phyloP scores from a whole-genome alignment of 2,888 invertebrate species.

The Volucella inanis region DNA sequence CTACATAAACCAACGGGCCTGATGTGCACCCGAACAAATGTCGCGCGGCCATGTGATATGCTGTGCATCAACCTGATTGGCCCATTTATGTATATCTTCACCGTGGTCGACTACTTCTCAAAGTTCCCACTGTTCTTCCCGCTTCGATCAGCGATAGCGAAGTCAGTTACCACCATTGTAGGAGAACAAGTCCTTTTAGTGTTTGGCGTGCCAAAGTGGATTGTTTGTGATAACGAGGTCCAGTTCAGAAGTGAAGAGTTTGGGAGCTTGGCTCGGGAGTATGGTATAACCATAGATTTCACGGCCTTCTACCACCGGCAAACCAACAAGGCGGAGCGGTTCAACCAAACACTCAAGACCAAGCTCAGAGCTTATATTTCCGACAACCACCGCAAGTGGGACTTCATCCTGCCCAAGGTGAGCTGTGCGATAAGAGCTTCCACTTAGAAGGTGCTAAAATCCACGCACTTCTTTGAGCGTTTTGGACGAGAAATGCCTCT shows the following conservation, averaged over 20 bases:
- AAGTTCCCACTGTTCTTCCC: constrained; percentile 57
- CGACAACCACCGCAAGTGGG: constrained; percentile 37
- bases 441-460: constrained; percentile 18
- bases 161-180: background rate
- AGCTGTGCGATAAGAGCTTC: constrained; percentile 31
- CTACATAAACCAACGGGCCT: background rate
- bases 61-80: no score
- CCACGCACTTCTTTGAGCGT: background rate
- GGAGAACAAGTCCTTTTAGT: constrained; percentile 27
- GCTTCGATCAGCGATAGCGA: constrained; percentile 36
- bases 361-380: no score
- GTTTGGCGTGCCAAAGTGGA: constrained; percentile 4
- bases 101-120: constrained; percentile 41
- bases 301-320: no score
- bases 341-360: no score
- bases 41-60: no score
- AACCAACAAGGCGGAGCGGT: no score
- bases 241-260: no score
- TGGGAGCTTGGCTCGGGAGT: no score
- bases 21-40: no score
- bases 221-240: no score
- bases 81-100: constrained; percentile 26
- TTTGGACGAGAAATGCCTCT: constrained; percentile 33
- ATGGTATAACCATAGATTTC: no score
- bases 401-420: constrained; percentile 8